Conservation (phyloP, 53 echinoderm and acorn worm species). For the Echinometra lucunter region DNA sequence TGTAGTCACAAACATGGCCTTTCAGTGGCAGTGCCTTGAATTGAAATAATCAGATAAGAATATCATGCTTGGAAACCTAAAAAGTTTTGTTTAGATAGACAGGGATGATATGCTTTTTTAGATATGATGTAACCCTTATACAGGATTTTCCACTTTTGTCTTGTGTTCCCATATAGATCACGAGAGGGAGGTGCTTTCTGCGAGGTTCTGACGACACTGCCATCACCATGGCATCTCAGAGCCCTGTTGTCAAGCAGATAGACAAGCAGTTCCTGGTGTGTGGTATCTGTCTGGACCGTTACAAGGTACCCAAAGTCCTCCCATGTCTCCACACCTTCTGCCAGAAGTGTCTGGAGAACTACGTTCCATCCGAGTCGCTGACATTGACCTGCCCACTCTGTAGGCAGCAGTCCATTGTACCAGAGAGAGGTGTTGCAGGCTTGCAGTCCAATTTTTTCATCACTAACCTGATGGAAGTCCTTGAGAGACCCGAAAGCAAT, state of each 20-base stretch:
- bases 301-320: constrained; percentile 94
- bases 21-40: not conserved
- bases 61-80: not conserved
- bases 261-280: constrained; percentile 99
- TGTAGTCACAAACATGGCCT: not conserved
- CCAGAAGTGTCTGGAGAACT: constrained; percentile 97
- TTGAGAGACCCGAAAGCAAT: constrained; percentile 94
- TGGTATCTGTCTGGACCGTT: constrained; percentile 98
- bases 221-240: constrained; percentile 92
- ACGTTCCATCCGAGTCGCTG: constrained; percentile 93
- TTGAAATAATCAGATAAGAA: not conserved
- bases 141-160: not conserved
- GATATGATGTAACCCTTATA: not conserved
- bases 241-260: constrained; percentile 99
- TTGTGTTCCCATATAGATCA: constrained; percentile 38
- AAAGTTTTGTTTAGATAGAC: not conserved
- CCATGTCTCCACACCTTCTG: constrained; percentile 99
- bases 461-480: constrained; percentile 98
- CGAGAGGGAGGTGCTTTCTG: constrained; percentile 66
- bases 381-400: constrained; percentile 95
- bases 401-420: constrained; percentile 95
- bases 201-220: constrained; percentile 67
- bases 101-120: not conserved
- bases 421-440: constrained; percentile 92
- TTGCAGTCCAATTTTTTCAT: constrained; percentile 98